phyloP scores from a whole-genome alignment of 2,888 invertebrate species.

The Tholera decimalis region DNA sequence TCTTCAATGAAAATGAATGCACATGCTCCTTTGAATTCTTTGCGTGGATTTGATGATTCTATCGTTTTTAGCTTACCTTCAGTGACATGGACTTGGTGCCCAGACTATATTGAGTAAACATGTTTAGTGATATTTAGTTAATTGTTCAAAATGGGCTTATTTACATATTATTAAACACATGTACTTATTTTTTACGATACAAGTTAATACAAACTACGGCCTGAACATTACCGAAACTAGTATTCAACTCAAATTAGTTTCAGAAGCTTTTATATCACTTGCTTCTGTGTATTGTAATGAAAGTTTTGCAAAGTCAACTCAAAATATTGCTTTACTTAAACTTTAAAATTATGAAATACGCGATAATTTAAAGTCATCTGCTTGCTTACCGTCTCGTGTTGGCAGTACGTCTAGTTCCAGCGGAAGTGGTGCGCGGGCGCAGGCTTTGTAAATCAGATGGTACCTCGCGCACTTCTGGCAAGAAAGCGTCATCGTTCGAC shows the following conservation, averaged over 20 bases:
- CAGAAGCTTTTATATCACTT: constrained; percentile 34
- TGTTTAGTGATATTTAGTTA: constrained; percentile 53
- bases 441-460: constrained; percentile 80
- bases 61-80: constrained; percentile 51
- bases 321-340: constrained; percentile 14
- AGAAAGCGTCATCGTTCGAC: constrained; percentile 85
- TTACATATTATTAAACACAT: constrained; percentile 31
- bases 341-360: constrained; percentile 12
- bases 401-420: constrained; percentile 87
- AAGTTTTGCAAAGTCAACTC: constrained; percentile 21
- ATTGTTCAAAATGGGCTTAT: constrained; percentile 34
- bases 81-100: constrained; percentile 47
- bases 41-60: constrained; percentile 52
- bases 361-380: background rate
- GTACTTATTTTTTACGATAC: constrained; percentile 8
- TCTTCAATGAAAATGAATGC: constrained; percentile 41
- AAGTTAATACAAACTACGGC: constrained; percentile 31
- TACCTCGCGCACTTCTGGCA: constrained; percentile 84
- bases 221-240: constrained; percentile 37
- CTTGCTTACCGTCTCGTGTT: constrained; percentile 83
- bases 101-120: constrained; percentile 57
- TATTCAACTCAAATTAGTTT: constrained; percentile 16
- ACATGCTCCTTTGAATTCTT: constrained; percentile 52
- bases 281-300: constrained; percentile 33
- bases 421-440: constrained; percentile 85